Evolutionary conservation across 2,113 vertebrate species (phyloP).

Genomic region (Lontra canadensis): DNA sequence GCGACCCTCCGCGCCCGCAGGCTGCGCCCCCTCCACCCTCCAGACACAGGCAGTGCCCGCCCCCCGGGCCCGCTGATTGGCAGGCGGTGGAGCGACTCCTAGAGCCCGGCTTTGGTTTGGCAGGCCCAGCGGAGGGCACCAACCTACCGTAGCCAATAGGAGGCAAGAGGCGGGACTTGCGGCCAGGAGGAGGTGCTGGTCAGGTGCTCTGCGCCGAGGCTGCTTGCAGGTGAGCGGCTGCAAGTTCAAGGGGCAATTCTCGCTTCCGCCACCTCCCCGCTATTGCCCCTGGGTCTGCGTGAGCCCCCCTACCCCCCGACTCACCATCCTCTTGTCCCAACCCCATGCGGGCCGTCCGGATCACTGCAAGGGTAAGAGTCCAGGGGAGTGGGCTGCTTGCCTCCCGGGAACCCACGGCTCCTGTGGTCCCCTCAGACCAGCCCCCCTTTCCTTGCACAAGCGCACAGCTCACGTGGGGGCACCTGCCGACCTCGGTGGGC

Average conservation of each 20-base stretch:
- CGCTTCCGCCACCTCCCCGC: fast-evolving
- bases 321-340: not conserved
- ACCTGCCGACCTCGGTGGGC: not conserved
- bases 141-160: slow-evolving; percentile 33
- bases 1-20: fast-evolving
- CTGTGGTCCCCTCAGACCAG: not conserved
- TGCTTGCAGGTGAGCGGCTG: not conserved
- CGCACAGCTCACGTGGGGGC: not conserved
- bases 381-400: not conserved
- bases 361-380: slow-evolving; percentile 35
- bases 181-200: not conserved
- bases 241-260: not conserved
- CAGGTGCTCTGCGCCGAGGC: not conserved
- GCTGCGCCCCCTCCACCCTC: not conserved
- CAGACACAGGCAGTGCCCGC: not conserved
- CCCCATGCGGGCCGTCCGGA: not conserved
- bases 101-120: not conserved
- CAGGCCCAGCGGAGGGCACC: not conserved
- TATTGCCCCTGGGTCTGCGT: not conserved
- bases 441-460: not conserved
- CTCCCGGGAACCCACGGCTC: fast-evolving
- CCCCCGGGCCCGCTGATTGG: slow-evolving; percentile 7
- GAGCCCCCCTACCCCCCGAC: not conserved
- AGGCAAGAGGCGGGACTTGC: not conserved
- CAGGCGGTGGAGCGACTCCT: not conserved